Conservation (phyloP, 1,140 invertebrate species). For the Luehdorfia chinensis region DNA sequence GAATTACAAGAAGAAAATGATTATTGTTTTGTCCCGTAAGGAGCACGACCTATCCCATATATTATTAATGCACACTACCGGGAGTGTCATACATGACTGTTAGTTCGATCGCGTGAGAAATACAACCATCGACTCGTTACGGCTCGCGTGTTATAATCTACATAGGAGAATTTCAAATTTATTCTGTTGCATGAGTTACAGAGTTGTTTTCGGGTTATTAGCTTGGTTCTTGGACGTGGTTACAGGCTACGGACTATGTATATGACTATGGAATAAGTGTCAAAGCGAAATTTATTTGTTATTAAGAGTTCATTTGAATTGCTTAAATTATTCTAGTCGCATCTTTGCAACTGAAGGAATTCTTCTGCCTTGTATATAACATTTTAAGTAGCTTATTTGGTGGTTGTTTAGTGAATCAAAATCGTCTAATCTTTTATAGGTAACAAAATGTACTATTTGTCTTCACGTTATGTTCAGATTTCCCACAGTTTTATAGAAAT, state of each 20-base stretch:
- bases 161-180: constrained; percentile 57
- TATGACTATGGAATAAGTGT: not conserved
- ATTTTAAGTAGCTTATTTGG: too few relatives aligned
- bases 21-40: constrained; percentile 2
- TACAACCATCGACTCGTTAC: constrained; percentile 36
- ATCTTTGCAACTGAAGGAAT: too few relatives aligned
- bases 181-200: constrained; percentile 46
- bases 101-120: constrained; percentile 45
- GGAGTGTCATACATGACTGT: constrained; percentile 16
- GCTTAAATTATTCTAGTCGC: not conserved
- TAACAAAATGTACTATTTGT: too few relatives aligned
- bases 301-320: not conserved
- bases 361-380: too few relatives aligned
- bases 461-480: too few relatives aligned
- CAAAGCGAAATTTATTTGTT: not conserved
- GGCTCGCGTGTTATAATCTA: constrained; percentile 50
- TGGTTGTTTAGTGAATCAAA: too few relatives aligned
- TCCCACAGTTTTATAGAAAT: too few relatives aligned
- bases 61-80: constrained; percentile 8
- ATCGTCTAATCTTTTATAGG: too few relatives aligned
- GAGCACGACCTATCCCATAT: not conserved
- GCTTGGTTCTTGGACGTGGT: constrained; percentile 20
- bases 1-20: too few relatives aligned
- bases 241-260: not conserved
- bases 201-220: constrained; percentile 43